These are phyloP conservation scores for Mormyrus iriodes DNA, from an alignment of 2,113 vertebrate species.

Conservation along the genomic window DNA sequence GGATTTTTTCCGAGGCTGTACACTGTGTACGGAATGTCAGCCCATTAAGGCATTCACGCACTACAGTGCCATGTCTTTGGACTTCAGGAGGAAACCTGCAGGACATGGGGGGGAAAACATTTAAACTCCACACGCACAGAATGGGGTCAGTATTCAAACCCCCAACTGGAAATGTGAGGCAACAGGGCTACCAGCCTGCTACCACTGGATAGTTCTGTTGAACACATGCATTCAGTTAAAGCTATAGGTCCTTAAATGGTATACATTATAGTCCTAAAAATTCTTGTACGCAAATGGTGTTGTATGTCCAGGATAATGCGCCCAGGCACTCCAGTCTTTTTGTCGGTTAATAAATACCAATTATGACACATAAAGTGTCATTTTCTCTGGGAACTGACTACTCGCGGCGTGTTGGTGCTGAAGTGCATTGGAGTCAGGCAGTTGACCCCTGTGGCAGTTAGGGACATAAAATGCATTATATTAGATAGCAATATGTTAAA, in stretches of 20 bases:
- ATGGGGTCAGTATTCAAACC: neutral
- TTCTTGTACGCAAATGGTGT: neutral
- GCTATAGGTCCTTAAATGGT: neutral
- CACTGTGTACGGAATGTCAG: neutral
- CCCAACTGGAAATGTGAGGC: neutral
- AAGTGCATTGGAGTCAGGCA: neutral
- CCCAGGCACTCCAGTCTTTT: neutral
- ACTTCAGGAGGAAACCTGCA: neutral
- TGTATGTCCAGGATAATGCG: neutral
- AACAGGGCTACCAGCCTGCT: neutral
- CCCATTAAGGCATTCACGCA: neutral
- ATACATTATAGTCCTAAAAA: neutral
- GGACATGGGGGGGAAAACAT: neutral
- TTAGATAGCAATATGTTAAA: neutral
- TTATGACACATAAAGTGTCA: neutral
- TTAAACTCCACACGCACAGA: neutral
- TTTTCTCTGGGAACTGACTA: neutral
- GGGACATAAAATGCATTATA: neutral
- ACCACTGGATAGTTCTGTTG: no score
- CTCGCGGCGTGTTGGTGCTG: neutral
- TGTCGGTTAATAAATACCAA: neutral
- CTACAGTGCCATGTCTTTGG: neutral
- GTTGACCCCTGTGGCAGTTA: neutral
- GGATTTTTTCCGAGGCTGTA: neutral
- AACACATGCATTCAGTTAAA: neutral